These are phyloP conservation scores for Nomada ruficornis DNA, from an alignment of 2,888 invertebrate genomes.

Conservation along the genomic window DNA sequence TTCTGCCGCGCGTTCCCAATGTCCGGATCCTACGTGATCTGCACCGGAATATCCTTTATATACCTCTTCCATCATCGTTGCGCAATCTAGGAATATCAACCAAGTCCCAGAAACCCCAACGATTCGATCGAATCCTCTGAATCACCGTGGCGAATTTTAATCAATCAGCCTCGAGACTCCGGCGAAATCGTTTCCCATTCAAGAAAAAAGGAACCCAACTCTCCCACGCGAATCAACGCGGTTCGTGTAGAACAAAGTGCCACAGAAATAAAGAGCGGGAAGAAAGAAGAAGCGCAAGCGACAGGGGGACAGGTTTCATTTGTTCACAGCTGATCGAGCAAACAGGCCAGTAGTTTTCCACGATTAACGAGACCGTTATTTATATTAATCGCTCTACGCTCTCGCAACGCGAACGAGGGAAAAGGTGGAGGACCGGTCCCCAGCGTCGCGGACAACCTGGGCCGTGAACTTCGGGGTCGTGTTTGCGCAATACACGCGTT, in stretches of 20 bases:
- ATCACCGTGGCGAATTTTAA: background rate
- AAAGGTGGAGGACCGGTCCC: conserved; percentile 37
- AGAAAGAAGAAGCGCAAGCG: background rate
- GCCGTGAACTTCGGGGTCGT: conserved; percentile 54
- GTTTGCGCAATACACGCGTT: conserved; percentile 16
- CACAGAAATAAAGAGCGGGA: background rate
- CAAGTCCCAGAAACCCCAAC: background rate
- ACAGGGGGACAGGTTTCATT: conserved; percentile 6
- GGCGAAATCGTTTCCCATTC: background rate
- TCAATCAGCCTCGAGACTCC: too few species aligned
- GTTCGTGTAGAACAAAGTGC: too few species aligned
- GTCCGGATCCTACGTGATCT: conserved; percentile 5
- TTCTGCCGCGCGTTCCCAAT: background rate
- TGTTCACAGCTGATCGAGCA: conserved; percentile 37
- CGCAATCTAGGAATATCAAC: background rate
- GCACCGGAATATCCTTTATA: background rate
- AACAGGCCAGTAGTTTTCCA: conserved; percentile 44
- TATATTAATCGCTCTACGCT: conserved; percentile 18
- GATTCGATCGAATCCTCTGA: background rate
- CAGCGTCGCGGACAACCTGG: background rate
- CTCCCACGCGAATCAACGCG: background rate
- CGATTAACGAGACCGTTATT: conserved; percentile 35
- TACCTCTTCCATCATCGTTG: background rate
- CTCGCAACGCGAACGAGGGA: conserved; percentile 31
- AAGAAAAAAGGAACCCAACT: too few species aligned